These are phyloP conservation scores for Luehdorfia chinensis DNA, from an alignment of 1,140 invertebrate genomes.

Conservation along the genomic window DNA sequence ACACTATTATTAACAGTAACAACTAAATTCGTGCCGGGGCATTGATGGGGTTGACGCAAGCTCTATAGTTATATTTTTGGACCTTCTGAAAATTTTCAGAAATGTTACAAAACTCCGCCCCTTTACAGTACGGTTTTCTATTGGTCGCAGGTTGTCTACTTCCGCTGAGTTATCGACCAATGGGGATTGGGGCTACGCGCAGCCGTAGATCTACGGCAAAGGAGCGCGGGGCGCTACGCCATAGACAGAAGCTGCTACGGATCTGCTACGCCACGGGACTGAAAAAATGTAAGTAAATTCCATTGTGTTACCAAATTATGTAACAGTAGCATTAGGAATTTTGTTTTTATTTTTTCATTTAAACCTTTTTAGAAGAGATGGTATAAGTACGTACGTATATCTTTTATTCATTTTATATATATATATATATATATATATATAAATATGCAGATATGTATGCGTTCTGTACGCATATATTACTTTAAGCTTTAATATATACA, in stretches of 20 bases:
- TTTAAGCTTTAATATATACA: too few relatives aligned
- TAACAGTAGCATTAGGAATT: too few relatives aligned
- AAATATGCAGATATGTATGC: background rate
- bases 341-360: background rate
- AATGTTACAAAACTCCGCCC: conserved; percentile 66
- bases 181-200: conserved; percentile 55
- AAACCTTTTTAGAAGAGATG: background rate
- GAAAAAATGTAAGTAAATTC: conserved; percentile 69
- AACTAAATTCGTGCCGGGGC: conserved; percentile 28
- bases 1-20: background rate
- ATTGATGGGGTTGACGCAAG: conserved; percentile 41
- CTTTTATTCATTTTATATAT: too few relatives aligned
- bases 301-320: conserved; percentile 21
- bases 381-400: too few relatives aligned
- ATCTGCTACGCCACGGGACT: conserved; percentile 67
- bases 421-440: too few relatives aligned
- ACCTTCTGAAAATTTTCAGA: conserved; percentile 70
- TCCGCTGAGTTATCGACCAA: conserved; percentile 53
- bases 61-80: conserved; percentile 54
- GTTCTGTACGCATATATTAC: too few relatives aligned
- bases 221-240: conserved; percentile 63
- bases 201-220: conserved; percentile 54
- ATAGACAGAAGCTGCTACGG: conserved; percentile 67
- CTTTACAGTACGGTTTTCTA: conserved; percentile 50
- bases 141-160: conserved; percentile 48